These are phyloP conservation scores for Dryadula phaetusa DNA, from an alignment of 2,888 invertebrate genomes.

Conservation along the genomic window DNA sequence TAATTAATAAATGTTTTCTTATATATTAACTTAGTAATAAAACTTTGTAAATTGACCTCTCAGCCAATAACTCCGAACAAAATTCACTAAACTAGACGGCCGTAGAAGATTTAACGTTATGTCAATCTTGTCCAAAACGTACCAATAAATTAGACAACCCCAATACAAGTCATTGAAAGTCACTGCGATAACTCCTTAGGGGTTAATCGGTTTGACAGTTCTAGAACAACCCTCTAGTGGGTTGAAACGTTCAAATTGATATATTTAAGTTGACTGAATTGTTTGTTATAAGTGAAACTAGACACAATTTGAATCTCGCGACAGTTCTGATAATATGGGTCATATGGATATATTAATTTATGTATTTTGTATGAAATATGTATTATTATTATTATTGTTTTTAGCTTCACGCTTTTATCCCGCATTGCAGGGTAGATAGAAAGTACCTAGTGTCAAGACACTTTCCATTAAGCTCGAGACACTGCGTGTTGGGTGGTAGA, in stretches of 20 bases:
- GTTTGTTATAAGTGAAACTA: background rate
- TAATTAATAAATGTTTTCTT: no score
- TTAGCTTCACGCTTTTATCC: no score
- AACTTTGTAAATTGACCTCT: background rate
- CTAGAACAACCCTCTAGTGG: conserved; percentile 22
- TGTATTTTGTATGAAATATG: no score
- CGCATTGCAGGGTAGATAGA: no score
- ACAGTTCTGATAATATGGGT: background rate
- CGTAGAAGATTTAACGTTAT: conserved; percentile 15
- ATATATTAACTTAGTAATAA: background rate
- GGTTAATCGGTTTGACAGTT: conserved; percentile 28
- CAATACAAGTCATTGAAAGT: conserved; percentile 31
- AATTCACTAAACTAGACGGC: background rate
- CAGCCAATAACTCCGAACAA: no score
- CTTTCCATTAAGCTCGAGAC: no score
- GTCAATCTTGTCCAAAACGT: conserved; percentile 17
- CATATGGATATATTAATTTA: background rate
- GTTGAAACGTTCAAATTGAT: background rate
- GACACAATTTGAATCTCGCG: background rate
- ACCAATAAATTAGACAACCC: conserved; percentile 22
- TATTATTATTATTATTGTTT: no score
- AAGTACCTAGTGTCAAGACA: no score
- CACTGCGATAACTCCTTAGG: conserved; percentile 9
- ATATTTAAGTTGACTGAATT: conserved; percentile 18
- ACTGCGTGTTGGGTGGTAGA: no score